Conservation (phyloP, 2,113 vertebrate genomes). For the Podarcis raffonei region DNA sequence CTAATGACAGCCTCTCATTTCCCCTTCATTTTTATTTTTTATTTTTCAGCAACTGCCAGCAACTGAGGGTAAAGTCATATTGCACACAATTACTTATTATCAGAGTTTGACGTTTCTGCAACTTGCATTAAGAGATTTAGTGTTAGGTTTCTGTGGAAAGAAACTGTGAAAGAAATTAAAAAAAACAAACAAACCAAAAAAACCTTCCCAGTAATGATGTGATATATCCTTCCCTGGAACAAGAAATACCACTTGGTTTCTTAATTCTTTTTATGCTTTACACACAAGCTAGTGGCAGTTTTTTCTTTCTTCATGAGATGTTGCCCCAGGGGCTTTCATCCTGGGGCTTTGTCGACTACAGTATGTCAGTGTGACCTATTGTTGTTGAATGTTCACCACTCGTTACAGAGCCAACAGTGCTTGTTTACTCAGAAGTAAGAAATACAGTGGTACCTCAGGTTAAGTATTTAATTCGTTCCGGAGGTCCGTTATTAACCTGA, state of each 20-base stretch:
- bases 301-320: background rate
- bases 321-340: background rate
- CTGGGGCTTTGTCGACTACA: background rate
- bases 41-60: background rate
- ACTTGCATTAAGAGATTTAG: background rate
- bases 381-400: background rate
- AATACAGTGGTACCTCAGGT: too few species aligned
- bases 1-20: background rate
- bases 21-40: background rate
- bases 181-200: background rate
- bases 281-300: background rate
- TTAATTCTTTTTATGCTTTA: background rate
- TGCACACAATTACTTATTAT: background rate
- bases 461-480: too few species aligned
- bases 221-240: too few species aligned
- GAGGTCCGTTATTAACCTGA: too few species aligned
- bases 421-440: background rate
- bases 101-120: background rate
- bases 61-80: background rate
- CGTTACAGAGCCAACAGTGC: too few species aligned
- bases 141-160: background rate
- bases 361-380: background rate
- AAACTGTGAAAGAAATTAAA: background rate
- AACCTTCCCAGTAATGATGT: background rate
- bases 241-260: background rate